phyloP scores from a whole-genome alignment of 2,888 invertebrate species.

The Horisme vitalbata region DNA sequence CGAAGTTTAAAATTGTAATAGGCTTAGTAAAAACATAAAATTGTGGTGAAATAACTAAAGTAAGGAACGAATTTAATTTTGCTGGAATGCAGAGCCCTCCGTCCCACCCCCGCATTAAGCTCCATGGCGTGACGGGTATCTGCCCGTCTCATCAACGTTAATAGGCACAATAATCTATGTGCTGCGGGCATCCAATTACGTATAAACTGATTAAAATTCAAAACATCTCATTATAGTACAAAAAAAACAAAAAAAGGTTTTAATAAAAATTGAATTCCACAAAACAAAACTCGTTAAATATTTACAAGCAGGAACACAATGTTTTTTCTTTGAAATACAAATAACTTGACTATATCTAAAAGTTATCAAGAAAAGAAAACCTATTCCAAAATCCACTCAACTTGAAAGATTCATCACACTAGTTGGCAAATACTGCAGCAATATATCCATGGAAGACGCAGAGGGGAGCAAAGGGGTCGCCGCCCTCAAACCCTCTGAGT shows the following conservation, averaged over 20 bases:
- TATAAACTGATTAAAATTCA: slow-evolving; percentile 2
- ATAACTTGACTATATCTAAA: too few relatives aligned
- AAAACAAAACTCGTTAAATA: too few relatives aligned
- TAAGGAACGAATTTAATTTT: slow-evolving; percentile 7
- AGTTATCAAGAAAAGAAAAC: neutral
- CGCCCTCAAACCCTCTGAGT: slow-evolving; percentile 35
- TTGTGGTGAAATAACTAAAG: neutral
- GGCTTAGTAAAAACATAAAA: neutral
- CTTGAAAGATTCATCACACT: neutral
- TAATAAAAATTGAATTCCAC: too few relatives aligned
- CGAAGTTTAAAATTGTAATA: neutral
- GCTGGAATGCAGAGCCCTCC: slow-evolving; percentile 11
- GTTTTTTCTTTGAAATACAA: too few relatives aligned
- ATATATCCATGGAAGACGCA: slow-evolving; percentile 22
- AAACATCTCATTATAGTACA: too few relatives aligned
- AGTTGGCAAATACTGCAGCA: slow-evolving; percentile 12
- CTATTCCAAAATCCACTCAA: neutral
- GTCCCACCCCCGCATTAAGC: slow-evolving; percentile 11
- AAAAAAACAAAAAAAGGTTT: too few relatives aligned
- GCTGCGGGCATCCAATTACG: slow-evolving; percentile 13
- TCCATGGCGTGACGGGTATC: slow-evolving; percentile 28
- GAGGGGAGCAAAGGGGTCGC: slow-evolving; percentile 44
- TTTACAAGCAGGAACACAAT: too few relatives aligned
- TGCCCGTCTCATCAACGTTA: slow-evolving; percentile 42
- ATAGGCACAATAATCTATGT: slow-evolving; percentile 27